Base-by-base conservation (phyloP, 2,888 invertebrate species). In the Brachypterus glaber region DNA sequence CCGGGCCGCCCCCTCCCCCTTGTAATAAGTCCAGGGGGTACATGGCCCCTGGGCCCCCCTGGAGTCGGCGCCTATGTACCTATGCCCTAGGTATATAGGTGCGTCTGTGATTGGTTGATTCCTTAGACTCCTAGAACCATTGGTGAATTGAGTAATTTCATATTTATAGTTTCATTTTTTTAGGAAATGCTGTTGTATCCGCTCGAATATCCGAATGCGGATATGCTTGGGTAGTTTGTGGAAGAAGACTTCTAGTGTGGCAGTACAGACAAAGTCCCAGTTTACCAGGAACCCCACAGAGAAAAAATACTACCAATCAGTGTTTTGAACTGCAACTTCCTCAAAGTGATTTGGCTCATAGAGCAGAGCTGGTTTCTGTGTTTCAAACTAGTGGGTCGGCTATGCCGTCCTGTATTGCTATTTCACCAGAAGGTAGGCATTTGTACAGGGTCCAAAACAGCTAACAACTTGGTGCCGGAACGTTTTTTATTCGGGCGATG, bases 261-360 rank as follows among this genome's bases (percentile, higher is more conserved):
- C 83, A 83, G 37, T 78, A 77, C 45, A 74, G 77, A 40, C 72
- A 73, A 29, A 50, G 41, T 27, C 40, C 44, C 27, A 35, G 42
- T 12, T 41, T 52, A 2, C 15, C 58, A 52, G 64, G 69, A 15
- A 66, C 68, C 4, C 68, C 73, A 9, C 71, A 70, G 46, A 59
- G 67, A 17, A 62, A 67, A 40, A 50, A 30, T 24, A 57, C 51
- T 2, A 57, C 67, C 31, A 73, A 71, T 2, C 81, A 84, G 30
- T 91, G 91, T 49, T 74, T 87, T 24, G 93, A 95, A 60, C 68
- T 95, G 9, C 82, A 84, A 0, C 63, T 95, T 26, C 93, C 93
- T 0, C 88, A 91, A 47, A 92, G 92, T 51, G 93, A 93, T 63
- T 72, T 93, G 11, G 87, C 89, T 0, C 93, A 95, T 61, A 81